Base-by-base conservation (phyloP, 2,888 invertebrate genomes). In the Augiades crinisus region DNA sequence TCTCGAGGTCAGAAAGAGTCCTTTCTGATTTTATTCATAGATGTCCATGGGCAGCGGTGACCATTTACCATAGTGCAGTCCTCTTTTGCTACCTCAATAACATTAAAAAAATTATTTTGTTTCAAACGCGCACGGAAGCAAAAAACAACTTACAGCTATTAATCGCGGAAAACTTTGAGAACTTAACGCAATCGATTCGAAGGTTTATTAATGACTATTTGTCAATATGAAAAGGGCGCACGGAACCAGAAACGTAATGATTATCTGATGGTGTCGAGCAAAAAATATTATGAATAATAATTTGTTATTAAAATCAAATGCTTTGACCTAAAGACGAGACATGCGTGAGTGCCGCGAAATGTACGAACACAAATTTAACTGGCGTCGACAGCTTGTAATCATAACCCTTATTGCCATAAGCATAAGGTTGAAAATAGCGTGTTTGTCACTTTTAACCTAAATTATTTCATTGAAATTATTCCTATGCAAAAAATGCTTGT, bases 301-400 rank as follows among this genome's bases (percentile, higher is more conserved):
- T 57, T 61, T 53, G 50, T 65, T 68, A 68, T 65, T 67, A 63
- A 64, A 66, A 70, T 66, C 63, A 64, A 66, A 70, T 63, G 16
- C 70, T 63, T 31, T 38, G 69, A 70, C 68, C 65, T 60, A 56
- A 56, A 60, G 58, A 60, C 64, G 64, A 67, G 68, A 71, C n/a
- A n/a, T n/a, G n/a, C 75, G 72, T 71, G 61, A 73, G 66, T 71
- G 68, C 75, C 68, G 68, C 62, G 62, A 72, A 74, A 65, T 65
- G 65, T 65, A 69, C n/a, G 45, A 63, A 60, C 59, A 59, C 68
- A 54, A 65, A 57, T 44, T 52, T 64, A 58, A 41, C 13, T 12
- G 0, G 1, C 41, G 6, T 14, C 1, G 5, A 44, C 47, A 46
- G 10, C 2, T 8, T 13, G 5, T 22, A 40, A n/a, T n/a, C 13